Evolutionary conservation across 2,888 invertebrate genomes (phyloP).

Genomic region (Tiphia femorata): DNA sequence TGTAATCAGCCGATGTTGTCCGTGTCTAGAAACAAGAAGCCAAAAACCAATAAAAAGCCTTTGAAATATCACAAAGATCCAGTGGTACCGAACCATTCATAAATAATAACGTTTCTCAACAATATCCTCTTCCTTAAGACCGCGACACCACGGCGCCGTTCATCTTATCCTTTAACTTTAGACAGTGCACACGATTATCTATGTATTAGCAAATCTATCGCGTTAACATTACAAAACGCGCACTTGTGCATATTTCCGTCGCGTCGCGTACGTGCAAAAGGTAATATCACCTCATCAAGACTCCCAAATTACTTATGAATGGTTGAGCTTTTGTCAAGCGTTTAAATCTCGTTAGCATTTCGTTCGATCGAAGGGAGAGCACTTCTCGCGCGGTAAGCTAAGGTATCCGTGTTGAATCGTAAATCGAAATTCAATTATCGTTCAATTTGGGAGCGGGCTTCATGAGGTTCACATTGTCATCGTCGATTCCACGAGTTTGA

Average conservation of each 20-base stretch:
- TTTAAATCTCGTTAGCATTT: slow-evolving; percentile 68
- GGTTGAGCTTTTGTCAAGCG: slow-evolving; percentile 50
- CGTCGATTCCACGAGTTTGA: slow-evolving; percentile 19
- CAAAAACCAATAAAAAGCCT: slow-evolving; percentile 42
- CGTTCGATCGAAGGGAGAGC: neutral
- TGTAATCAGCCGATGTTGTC: slow-evolving; percentile 59
- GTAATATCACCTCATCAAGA: slow-evolving; percentile 64
- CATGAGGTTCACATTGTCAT: slow-evolving; percentile 68
- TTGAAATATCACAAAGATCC: slow-evolving; percentile 22
- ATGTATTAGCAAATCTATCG: too few relatives aligned
- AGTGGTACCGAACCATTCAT: slow-evolving; percentile 53
- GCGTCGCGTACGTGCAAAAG: too few relatives aligned
- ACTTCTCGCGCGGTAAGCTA: neutral
- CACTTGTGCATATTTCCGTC: too few relatives aligned
- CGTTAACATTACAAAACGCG: too few relatives aligned
- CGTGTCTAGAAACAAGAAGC: slow-evolving; percentile 63
- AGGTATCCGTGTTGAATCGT: neutral
- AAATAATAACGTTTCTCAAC: slow-evolving; percentile 57
- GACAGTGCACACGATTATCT: too few relatives aligned
- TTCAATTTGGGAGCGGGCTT: slow-evolving; percentile 67
- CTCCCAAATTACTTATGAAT: slow-evolving; percentile 69
- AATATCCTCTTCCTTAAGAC: too few relatives aligned
- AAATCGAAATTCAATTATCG: slow-evolving; percentile 6
- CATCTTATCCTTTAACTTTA: too few relatives aligned
- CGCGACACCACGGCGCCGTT: too few relatives aligned